Evolutionary conservation across 2,113 vertebrate genomes (phyloP), one percentile per base, ranked within the genome.

Genomic region (Actenoides lindsayi): DNA sequence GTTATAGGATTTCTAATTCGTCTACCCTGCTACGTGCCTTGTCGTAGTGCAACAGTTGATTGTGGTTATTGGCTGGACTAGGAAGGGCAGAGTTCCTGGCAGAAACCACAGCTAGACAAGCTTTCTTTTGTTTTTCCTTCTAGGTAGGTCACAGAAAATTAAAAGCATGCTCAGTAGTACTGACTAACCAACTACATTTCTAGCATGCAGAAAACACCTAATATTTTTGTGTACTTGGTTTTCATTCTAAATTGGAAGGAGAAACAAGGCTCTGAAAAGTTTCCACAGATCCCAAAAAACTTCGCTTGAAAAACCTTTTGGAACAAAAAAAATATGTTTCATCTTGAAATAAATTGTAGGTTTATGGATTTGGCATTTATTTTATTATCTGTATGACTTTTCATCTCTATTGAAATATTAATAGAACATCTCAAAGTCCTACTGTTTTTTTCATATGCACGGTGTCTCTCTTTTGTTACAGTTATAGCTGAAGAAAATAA

Each of bases 41-140:
- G 39, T 77, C 1, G 1, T 16, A 21, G 23, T 17, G 41, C 4
- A 21, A 30, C 30, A 42, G 54, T 0, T 56, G 54, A 4, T 16
- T 27, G 69, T 65, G 39, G 50, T 65, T 82, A 13, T 62, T 62
- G 73, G 30, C 51, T 48, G 60, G 27, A 65, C 28, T 31, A 33
- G 13, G 37, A 68, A 68, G 64, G 18, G 19, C 20, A 19, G 28
- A 35, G 27, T 35, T 48, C 59, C 67, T 37, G 30, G 48, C 74
- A 67, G 54, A 50, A 69, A 44, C 68, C n/a, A 27, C 30, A 53
- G 19, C 60, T 35, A 15, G 41, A 42, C 1, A 4, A 65, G 33
- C 2, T 63, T 46, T 3, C 9, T 27, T 33, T 50, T 41, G 21
- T 4, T 39, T 42, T 41, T 84, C 30, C 19, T 69, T 60, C 54